A percentile compares a stretch with the other conserved stretches of the same genome.
phyloP scores from a whole-genome alignment of 2,113 vertebrate species.

The Pedionomus torquatus region DNA sequence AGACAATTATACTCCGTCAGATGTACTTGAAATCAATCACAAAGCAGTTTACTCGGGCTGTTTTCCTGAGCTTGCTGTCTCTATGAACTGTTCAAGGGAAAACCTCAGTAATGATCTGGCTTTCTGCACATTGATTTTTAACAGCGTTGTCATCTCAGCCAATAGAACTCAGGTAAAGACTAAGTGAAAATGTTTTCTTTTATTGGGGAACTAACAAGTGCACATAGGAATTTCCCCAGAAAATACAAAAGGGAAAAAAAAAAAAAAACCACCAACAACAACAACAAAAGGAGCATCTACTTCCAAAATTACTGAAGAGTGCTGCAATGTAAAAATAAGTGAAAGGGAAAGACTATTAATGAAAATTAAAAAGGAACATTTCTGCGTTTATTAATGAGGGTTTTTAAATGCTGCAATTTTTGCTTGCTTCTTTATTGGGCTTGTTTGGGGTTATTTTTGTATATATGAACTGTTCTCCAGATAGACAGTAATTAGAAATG shows the following conservation, averaged over 20 bases:
- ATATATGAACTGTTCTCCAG: neutral
- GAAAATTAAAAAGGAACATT: neutral
- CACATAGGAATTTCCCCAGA: neutral
- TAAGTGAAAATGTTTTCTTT: neutral
- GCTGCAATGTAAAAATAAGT: neutral
- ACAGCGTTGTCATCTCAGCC: conserved; percentile 19
- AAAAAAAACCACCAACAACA: no score
- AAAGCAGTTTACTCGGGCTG: neutral
- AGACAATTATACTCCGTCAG: conserved; percentile 45
- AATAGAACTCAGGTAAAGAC: neutral
- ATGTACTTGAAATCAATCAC: conserved; percentile 56
- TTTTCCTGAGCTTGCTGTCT: conserved; percentile 19
- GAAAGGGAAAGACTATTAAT: neutral
- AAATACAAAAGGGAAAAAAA: neutral
- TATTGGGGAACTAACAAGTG: neutral
- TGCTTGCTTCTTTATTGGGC: neutral
- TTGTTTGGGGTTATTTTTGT: neutral
- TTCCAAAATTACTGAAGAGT: neutral
- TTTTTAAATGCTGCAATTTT: neutral
- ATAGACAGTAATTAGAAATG: neutral
- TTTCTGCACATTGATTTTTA: conserved; percentile 47
- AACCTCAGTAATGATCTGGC: conserved; percentile 29
- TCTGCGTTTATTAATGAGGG: neutral
- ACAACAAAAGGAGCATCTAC: neutral
- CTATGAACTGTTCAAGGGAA: conserved; percentile 32